Conservation (phyloP, 2,113 vertebrate genomes). For the Seriola rivoliana region DNA sequence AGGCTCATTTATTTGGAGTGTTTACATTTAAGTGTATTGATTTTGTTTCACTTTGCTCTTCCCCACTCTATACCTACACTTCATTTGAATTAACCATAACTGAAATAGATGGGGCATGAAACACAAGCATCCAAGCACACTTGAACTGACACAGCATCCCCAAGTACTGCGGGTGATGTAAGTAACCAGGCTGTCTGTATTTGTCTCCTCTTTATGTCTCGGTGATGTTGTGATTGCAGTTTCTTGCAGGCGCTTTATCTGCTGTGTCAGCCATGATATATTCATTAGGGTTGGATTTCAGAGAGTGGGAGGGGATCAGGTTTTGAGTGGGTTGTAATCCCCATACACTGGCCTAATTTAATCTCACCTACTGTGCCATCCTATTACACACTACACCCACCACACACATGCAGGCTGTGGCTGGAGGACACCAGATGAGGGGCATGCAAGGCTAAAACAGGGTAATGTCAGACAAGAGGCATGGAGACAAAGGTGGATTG, state of each 20-base stretch:
- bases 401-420: constrained; percentile 31
- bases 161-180: constrained; percentile 36
- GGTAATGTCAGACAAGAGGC: constrained; percentile 60
- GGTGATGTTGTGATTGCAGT: constrained; percentile 62
- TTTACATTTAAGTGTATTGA: constrained; percentile 66
- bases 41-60: constrained; percentile 42
- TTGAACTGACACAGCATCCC: constrained; percentile 39
- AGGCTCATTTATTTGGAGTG: constrained; percentile 44
- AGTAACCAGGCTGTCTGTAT: constrained; percentile 37
- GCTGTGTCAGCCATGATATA: constrained; percentile 82
- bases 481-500: constrained; percentile 36
- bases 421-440: constrained; percentile 42
- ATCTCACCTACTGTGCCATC: constrained; percentile 86
- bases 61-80: constrained; percentile 24
- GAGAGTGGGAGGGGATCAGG: constrained; percentile 79
- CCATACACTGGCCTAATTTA: constrained; percentile 85
- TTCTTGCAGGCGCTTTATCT: constrained; percentile 64
- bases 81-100: constrained; percentile 54
- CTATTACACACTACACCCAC: constrained; percentile 81
- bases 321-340: constrained; percentile 84
- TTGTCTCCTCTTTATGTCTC: constrained; percentile 38
- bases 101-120: constrained; percentile 47
- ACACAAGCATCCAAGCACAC: neutral
- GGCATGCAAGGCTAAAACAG: constrained; percentile 53
- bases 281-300: constrained; percentile 86